A percentile compares a stretch with the other conserved stretches of the same genome.
phyloP scores from a whole-genome alignment of 2,113 vertebrate species.

The Fukomys damarensis region DNA sequence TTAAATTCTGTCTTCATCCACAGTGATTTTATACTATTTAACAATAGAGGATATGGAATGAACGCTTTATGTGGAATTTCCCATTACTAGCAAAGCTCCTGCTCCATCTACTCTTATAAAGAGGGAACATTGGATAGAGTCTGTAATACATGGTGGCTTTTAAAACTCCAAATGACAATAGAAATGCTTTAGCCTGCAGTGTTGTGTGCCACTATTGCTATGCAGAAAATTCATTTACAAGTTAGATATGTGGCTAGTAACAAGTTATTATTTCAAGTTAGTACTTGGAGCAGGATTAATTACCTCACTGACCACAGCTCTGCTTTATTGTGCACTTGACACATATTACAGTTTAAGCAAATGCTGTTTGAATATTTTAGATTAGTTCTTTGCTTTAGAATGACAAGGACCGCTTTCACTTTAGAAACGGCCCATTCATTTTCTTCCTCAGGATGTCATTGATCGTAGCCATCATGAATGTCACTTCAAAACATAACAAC shows the following conservation, averaged over 20 bases:
- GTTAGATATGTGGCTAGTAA: neutral
- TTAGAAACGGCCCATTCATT: slow-evolving; percentile 38
- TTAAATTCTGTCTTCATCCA: slow-evolving; percentile 15
- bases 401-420: neutral
- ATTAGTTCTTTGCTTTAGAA: slow-evolving; percentile 41
- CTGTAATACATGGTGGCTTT: slow-evolving; percentile 36
- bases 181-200: neutral
- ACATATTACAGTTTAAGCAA: slow-evolving; percentile 37
- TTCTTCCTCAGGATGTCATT: slow-evolving; percentile 25
- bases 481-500: neutral
- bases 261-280: slow-evolving; percentile 34
- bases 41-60: slow-evolving; percentile 20
- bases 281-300: slow-evolving; percentile 27
- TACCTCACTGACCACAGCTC: neutral
- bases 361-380: neutral
- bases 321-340: neutral
- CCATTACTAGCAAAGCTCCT: slow-evolving; percentile 46
- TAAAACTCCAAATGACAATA: neutral
- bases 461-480: neutral
- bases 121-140: neutral
- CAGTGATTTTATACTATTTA: slow-evolving; percentile 39
- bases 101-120: slow-evolving; percentile 14
- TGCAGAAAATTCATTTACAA: slow-evolving; percentile 20
- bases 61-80: neutral
- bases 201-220: slow-evolving; percentile 7